These are phyloP conservation scores for Thymelicus acteon DNA, from an alignment of 2,888 invertebrate genomes.

Conservation along the genomic window DNA sequence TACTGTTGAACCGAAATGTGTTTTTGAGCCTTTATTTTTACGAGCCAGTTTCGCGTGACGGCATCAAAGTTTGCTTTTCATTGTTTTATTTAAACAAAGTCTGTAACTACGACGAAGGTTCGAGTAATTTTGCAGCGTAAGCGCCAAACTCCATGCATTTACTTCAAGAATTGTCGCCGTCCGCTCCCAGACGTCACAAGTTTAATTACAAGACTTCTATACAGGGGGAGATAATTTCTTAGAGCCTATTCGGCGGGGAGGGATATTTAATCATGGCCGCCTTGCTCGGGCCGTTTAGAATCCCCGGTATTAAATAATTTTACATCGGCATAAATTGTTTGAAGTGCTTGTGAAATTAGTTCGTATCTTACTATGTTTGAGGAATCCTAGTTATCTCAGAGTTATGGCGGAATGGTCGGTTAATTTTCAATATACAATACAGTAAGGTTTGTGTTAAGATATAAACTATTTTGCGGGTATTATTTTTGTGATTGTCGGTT, in stretches of 20 bases:
- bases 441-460: neutral
- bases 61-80: slow-evolving; percentile 8
- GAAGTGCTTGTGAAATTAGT: slow-evolving; percentile 35
- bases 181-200: slow-evolving; percentile 47
- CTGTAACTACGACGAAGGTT: slow-evolving; percentile 21
- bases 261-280: slow-evolving; percentile 69
- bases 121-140: slow-evolving; percentile 12
- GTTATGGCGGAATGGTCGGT: slow-evolving; percentile 3
- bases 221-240: slow-evolving; percentile 71
- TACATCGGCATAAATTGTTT: slow-evolving; percentile 43
- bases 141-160: slow-evolving; percentile 33
- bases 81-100: slow-evolving; percentile 37
- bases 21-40: slow-evolving; percentile 25
- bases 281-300: slow-evolving; percentile 55
- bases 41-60: slow-evolving; percentile 30
- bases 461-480: neutral
- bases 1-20: slow-evolving; percentile 13
- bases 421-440: neutral
- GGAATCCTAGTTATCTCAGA: slow-evolving; percentile 12
- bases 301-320: slow-evolving; percentile 63
- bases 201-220: slow-evolving; percentile 75
- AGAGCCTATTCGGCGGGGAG: slow-evolving; percentile 64
- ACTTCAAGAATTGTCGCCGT: slow-evolving; percentile 38
- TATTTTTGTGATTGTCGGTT: neutral
- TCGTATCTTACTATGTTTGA: slow-evolving; percentile 17